Evolutionary conservation across 1,140 invertebrate species (phyloP).

Genomic region (Ceratosolen solmsi): DNA sequence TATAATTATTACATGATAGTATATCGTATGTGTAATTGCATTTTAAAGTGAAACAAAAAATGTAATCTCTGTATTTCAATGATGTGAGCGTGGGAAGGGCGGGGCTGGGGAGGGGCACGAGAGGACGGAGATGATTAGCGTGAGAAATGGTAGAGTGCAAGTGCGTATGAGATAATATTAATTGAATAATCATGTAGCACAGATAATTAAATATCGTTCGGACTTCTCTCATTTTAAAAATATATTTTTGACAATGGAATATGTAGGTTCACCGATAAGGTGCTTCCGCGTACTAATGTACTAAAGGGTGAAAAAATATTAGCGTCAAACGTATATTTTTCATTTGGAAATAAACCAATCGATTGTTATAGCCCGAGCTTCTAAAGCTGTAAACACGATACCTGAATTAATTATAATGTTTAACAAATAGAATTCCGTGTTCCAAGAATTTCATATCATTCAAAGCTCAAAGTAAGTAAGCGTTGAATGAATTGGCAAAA

Average conservation of each 20-base stretch:
- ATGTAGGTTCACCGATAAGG: not conserved
- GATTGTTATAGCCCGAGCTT: slow-evolving; percentile 36
- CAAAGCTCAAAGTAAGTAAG: slow-evolving; percentile 21
- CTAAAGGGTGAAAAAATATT: slow-evolving; percentile 26
- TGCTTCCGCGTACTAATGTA: slow-evolving; percentile 28
- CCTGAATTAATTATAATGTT: slow-evolving; percentile 42
- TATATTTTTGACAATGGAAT: slow-evolving; percentile 24
- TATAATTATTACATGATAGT: slow-evolving; percentile 14
- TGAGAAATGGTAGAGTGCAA: not conserved
- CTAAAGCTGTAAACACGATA: slow-evolving; percentile 40
- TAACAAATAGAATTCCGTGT: slow-evolving; percentile 21
- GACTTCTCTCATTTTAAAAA: not conserved
- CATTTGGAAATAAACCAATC: not conserved
- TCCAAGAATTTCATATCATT: slow-evolving; percentile 21
- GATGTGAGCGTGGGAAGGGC: not conserved
- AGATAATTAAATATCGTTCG: not conserved
- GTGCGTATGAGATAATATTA: not conserved
- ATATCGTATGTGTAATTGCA: slow-evolving; percentile 12
- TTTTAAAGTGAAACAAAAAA: slow-evolving; percentile 26
- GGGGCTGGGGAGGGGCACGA: not conserved
- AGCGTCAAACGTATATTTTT: slow-evolving; percentile 47
- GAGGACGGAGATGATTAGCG: not conserved
- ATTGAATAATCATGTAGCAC: not conserved
- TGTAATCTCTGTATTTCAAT: slow-evolving; percentile 44
- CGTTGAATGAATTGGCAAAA: not conserved